Conservation (phyloP, 2,888 invertebrate genomes). For the Disparrhopalites patrizii region DNA sequence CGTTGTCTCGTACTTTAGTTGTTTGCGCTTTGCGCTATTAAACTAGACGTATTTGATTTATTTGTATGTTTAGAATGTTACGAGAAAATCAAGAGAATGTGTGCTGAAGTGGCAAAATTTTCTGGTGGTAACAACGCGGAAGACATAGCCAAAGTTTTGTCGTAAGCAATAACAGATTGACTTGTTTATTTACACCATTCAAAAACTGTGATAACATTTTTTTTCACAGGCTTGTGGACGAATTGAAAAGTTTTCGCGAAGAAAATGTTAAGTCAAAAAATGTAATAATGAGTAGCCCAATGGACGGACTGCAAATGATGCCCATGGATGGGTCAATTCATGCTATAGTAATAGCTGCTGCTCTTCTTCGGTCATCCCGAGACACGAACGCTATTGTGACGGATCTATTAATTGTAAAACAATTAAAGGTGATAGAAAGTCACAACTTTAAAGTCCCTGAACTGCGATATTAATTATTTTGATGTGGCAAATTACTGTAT, state of each 20-base stretch:
- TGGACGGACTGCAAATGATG: conserved; percentile 17
- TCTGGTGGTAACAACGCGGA: conserved; percentile 36
- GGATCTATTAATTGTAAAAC: conserved; percentile 77
- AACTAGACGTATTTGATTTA: neutral
- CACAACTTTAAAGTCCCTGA: too few species aligned
- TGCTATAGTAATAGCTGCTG: conserved; percentile 76
- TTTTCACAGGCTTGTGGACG: conserved; percentile 22
- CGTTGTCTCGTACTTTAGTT: neutral
- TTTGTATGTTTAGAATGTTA: conserved; percentile 55
- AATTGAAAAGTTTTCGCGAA: conserved; percentile 23
- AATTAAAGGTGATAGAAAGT: conserved; percentile 71
- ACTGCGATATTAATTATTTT: neutral
- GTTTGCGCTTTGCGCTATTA: neutral
- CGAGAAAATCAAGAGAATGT: conserved; percentile 68
- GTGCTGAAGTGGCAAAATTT: conserved; percentile 63
- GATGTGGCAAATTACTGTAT: neutral
- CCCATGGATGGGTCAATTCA: conserved; percentile 56
- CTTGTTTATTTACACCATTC: neutral
- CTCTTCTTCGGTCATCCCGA: conserved; percentile 77
- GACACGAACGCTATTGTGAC: conserved; percentile 75
- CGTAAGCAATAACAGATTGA: conserved; percentile 25
- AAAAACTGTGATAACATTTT: neutral
- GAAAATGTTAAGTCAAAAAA: conserved; percentile 11
- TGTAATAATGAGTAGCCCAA: neutral
- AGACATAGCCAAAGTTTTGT: conserved; percentile 39